Evolutionary conservation across 2,888 invertebrate species (phyloP).

Genomic region (Bellardia pandia): DNA sequence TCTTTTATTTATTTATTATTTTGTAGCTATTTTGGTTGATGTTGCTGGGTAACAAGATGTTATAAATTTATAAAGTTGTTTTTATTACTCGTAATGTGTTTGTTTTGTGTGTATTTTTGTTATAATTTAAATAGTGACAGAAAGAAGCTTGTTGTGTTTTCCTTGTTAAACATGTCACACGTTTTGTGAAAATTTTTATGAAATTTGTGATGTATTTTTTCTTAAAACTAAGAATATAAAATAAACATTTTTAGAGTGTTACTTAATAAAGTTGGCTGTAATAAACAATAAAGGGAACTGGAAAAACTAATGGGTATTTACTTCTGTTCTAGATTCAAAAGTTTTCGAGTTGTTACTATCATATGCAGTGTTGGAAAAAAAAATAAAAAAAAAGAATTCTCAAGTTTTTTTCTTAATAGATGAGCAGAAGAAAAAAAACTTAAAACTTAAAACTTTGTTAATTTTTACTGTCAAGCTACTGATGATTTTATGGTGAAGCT

Average conservation of each 20-base stretch:
- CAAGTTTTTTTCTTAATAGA: too few relatives aligned
- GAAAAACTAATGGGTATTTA: too few relatives aligned
- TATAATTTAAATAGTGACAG: not conserved
- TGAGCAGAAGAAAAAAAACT: too few relatives aligned
- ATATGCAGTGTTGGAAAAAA: too few relatives aligned
- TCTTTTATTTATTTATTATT: constrained; percentile 19
- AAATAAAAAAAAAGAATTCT: too few relatives aligned
- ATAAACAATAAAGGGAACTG: too few relatives aligned
- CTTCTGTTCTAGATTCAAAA: too few relatives aligned
- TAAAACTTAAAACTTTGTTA: too few relatives aligned
- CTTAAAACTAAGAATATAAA: not conserved
- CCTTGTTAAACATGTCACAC: constrained; percentile 47
- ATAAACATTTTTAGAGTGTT: not conserved
- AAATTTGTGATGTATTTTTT: too few relatives aligned
- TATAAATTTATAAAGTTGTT: constrained; percentile 28
- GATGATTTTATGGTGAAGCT: too few relatives aligned
- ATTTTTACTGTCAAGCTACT: too few relatives aligned
- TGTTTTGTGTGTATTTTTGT: constrained; percentile 17
- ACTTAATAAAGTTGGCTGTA: not conserved
- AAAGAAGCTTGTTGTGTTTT: constrained; percentile 30
- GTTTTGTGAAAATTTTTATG: constrained; percentile 25
- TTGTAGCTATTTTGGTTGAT: not conserved
- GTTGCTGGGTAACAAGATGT: constrained; percentile 4
- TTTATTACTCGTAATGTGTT: constrained; percentile 27
- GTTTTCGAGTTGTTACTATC: too few relatives aligned